Percentiles rank a stretch among this genome's conserved stretches.
These are phyloP conservation scores for Nothura maculosa DNA, from an alignment of 2,797 vertebrate species.

Conservation along the genomic window DNA sequence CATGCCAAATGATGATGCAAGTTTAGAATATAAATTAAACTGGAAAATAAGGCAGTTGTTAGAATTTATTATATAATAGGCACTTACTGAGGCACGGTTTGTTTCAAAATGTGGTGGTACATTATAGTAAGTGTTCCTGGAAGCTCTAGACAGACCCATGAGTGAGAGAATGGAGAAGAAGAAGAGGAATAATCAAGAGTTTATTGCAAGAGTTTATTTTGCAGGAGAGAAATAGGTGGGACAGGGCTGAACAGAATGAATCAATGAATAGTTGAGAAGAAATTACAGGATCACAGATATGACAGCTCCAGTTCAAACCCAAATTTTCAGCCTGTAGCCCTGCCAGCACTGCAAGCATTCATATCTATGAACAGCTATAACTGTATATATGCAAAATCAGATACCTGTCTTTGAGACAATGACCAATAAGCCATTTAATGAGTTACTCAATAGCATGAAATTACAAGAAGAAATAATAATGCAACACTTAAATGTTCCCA, in stretches of 20 bases:
- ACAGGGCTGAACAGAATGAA: not conserved
- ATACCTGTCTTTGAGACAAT: not conserved
- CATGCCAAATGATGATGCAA: conserved; percentile 35
- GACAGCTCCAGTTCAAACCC: not conserved
- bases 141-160: not conserved
- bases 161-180: not conserved
- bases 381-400: not conserved
- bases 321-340: not conserved
- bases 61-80: conserved; percentile 39
- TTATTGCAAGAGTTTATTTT: not conserved
- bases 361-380: not conserved
- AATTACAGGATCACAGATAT: not conserved
- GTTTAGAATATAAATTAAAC: conserved; percentile 53
- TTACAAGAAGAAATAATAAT: not conserved
- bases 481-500: accelerated
- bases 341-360: not conserved
- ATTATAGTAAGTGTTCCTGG: not conserved
- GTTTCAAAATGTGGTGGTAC: not conserved
- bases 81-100: not conserved
- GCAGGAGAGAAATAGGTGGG: not conserved
- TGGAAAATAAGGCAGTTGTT: conserved; percentile 13
- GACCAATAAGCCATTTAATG: not conserved
- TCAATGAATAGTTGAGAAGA: not conserved
- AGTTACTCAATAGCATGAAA: not conserved
- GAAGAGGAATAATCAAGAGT: not conserved